These are phyloP conservation scores for Chloroceryle inda DNA, from an alignment of 2,797 vertebrate species.

Conservation along the genomic window DNA sequence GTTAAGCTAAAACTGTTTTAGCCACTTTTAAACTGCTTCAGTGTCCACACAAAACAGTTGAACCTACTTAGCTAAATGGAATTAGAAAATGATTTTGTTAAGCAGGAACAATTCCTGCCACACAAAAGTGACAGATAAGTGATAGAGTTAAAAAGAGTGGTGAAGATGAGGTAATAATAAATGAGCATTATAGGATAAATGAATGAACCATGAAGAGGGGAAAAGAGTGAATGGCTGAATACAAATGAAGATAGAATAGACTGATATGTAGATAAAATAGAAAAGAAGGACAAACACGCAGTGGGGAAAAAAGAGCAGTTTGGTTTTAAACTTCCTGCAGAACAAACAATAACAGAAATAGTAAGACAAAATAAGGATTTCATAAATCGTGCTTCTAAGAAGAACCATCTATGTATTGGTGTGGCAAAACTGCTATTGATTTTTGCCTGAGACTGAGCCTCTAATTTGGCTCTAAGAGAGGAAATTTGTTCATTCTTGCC, in stretches of 20 bases:
- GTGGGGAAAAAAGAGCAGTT: not conserved
- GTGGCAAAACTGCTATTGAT: conserved; percentile 1
- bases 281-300: not conserved
- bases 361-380: not conserved
- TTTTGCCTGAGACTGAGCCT: conserved; percentile 7
- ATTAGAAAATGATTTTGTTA: conserved; percentile 68
- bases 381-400: not conserved
- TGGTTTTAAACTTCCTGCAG: not conserved
- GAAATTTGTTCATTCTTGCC: conserved; percentile 73
- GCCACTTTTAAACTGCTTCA: conserved; percentile 61
- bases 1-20: conserved; percentile 69
- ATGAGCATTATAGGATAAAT: conserved; percentile 12
- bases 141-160: conserved; percentile 28
- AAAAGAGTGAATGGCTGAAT: not conserved
- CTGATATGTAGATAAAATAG: not conserved
- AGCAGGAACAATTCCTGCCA: conserved; percentile 39
- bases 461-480: conserved; percentile 41
- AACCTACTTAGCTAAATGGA: conserved; percentile 63
- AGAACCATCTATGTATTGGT: not conserved
- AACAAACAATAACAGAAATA: not conserved
- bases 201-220: not conserved
- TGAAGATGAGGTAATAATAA: conserved; percentile 61
- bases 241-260: not conserved
- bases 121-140: conserved; percentile 36
- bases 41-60: conserved; percentile 54